Conservation (phyloP, 2,888 invertebrate genomes). For the Pollenia griseotomentosa region DNA sequence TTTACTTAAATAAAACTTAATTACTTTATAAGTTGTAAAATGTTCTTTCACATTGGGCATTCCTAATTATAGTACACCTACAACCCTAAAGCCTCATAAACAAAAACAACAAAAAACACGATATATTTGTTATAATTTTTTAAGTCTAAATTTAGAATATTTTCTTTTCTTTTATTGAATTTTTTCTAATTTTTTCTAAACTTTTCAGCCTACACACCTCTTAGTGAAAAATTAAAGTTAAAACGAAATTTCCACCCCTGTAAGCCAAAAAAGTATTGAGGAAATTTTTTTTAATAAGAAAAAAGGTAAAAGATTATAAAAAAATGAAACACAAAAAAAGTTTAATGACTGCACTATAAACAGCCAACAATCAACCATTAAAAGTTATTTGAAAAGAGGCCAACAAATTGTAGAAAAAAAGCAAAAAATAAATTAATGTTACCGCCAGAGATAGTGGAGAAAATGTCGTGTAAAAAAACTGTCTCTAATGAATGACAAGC, state of each 20-base stretch:
- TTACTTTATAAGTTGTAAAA: background rate
- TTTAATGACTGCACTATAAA: constrained; percentile 59
- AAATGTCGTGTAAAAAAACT: constrained; percentile 25
- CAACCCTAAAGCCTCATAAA: background rate
- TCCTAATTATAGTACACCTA: background rate
- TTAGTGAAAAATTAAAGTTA: background rate
- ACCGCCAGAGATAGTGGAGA: constrained; percentile 10
- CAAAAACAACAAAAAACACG: background rate
- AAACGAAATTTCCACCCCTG: background rate
- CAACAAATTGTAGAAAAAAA: constrained; percentile 11
- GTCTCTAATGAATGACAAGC: constrained; percentile 44
- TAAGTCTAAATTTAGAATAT: constrained; percentile 20
- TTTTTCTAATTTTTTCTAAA: background rate
- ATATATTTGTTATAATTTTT: background rate
- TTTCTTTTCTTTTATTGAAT: constrained; percentile 31
- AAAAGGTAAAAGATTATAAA: constrained; percentile 4
- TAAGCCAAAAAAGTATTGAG: constrained; percentile 54
- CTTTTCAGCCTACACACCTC: constrained; percentile 4
- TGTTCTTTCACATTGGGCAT: background rate
- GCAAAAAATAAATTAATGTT: constrained; percentile 15
- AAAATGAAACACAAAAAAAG: background rate
- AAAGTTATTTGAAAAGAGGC: constrained; percentile 57
- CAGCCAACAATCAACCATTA: constrained; percentile 59
- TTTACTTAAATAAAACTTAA: constrained; percentile 14
- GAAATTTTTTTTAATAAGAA: constrained; percentile 26